Percentiles rank a stretch among this genome's conserved stretches.
Conservation (phyloP, 2,888 invertebrate species). For the Orthosia gracilis region DNA sequence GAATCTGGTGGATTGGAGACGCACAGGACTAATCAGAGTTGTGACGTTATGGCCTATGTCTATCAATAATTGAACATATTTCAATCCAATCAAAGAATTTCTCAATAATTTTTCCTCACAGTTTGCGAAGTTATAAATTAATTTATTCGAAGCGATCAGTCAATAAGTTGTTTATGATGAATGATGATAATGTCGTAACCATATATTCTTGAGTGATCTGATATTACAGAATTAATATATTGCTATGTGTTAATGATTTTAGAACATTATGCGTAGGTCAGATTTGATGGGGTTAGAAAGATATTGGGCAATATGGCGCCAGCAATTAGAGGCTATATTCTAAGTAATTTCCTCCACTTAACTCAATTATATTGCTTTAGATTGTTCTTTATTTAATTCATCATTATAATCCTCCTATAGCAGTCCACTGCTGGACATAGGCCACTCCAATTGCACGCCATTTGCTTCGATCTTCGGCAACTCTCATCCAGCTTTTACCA, state of each 20-base stretch:
- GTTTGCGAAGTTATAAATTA: conserved; percentile 19
- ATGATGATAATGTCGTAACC: not conserved
- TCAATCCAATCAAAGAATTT: not conserved
- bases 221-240: conserved; percentile 11
- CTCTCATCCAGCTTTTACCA: too few relatives aligned
- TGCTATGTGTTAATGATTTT: conserved; percentile 16
- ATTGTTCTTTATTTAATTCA: too few relatives aligned
- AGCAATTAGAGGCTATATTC: not conserved
- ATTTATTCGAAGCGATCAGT: conserved; percentile 22
- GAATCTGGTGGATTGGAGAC: too few relatives aligned
- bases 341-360: too few relatives aligned
- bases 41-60: too few relatives aligned
- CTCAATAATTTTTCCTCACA: not conserved
- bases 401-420: too few relatives aligned
- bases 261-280: conserved; percentile 26
- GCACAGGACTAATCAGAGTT: too few relatives aligned
- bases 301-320: not conserved
- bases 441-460: too few relatives aligned
- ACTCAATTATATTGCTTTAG: too few relatives aligned
- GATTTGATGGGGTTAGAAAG: not conserved
- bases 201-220: conserved; percentile 28
- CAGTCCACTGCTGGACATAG: too few relatives aligned
- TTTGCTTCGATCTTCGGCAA: too few relatives aligned
- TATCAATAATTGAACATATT: too few relatives aligned
- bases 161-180: conserved; percentile 1